Evolutionary conservation across 2,888 invertebrate genomes (phyloP).

Genomic region (Neoaliturus tenellus): DNA sequence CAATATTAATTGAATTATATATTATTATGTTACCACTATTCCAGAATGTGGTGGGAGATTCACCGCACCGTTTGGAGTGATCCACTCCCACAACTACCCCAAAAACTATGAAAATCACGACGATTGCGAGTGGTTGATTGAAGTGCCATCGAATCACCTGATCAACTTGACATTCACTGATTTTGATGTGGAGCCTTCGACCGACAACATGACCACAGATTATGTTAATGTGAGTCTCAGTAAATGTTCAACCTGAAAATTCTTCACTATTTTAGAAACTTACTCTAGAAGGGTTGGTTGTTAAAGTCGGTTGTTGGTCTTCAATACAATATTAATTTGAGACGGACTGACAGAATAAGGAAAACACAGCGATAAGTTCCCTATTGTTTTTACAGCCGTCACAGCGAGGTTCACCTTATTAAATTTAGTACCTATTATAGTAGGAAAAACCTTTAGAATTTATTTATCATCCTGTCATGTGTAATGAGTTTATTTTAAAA

Average conservation of each 20-base stretch:
- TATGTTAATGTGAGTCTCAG: slow-evolving; percentile 74
- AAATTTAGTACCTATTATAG: too few relatives aligned
- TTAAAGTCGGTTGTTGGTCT: too few relatives aligned
- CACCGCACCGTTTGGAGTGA: slow-evolving; percentile 77
- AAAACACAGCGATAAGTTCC: too few relatives aligned
- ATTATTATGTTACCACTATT: slow-evolving; percentile 25
- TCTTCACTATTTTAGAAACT: background rate
- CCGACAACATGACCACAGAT: slow-evolving; percentile 74
- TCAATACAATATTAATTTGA: too few relatives aligned
- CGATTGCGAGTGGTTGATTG: slow-evolving; percentile 87
- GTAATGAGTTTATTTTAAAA: too few relatives aligned
- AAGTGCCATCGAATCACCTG: slow-evolving; percentile 80
- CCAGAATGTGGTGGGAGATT: slow-evolving; percentile 87
- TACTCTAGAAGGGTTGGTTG: too few relatives aligned
- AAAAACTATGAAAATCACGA: slow-evolving; percentile 83
- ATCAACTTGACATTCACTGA: slow-evolving; percentile 83
- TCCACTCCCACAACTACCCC: slow-evolving; percentile 91
- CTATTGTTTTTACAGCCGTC: too few relatives aligned
- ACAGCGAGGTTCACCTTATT: too few relatives aligned
- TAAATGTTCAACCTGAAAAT: background rate
- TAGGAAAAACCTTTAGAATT: too few relatives aligned
- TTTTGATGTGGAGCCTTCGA: slow-evolving; percentile 76
- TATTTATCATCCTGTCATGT: too few relatives aligned
- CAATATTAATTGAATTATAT: too few relatives aligned
- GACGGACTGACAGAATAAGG: too few relatives aligned